Base-by-base conservation (phyloP, 2,888 invertebrate species). In the Tachina grossa region DNA sequence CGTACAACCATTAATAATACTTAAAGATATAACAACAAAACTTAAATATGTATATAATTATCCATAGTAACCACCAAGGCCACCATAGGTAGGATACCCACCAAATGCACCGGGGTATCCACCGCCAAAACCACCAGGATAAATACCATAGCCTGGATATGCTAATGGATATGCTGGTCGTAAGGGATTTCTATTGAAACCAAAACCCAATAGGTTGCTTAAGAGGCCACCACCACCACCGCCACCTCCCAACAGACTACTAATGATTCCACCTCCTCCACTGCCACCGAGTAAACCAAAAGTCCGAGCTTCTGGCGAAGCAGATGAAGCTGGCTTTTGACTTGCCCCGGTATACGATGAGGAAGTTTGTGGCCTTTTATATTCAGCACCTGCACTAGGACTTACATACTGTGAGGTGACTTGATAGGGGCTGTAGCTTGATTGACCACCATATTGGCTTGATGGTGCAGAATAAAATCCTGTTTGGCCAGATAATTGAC, bases 231-330 rank as follows among this genome's bases (percentile, higher is more conserved):
- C 55, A 31, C 74, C 71, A 45, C 65, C 61, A 16, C 80, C 75
- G 16, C 80, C 78, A 6, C 84, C 78, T 22, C 78, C 79, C 5
- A 79, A 72, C 9, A 79, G 45, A 53, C 79, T 66, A 53, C 85
- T 71, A 13, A 87, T 51, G 1, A 88, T 55, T 10, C 89, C 88
- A 2, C 90, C 89, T 8, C 89, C 87, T 14, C 88, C 85, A 8
- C 88, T 87, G 5, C 87, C 83, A 9, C 86, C 89, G 0, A 90
- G 65, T 10, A 90, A 76, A 9, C 90, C 90, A 0, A 90, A 43
- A 9, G 90, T 88, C 6, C 90, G 90, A 81, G 84, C 89, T n/a
- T 88, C 75, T 16, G 86, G 78, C 14, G 49, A 43, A 49, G 75
- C 11, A 55, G 76, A 9, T 1, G 31, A 2, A 16, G 14, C 14